These are phyloP conservation scores for Panonychus citri DNA, from an alignment of 1,140 invertebrate genomes.

Conservation along the genomic window DNA sequence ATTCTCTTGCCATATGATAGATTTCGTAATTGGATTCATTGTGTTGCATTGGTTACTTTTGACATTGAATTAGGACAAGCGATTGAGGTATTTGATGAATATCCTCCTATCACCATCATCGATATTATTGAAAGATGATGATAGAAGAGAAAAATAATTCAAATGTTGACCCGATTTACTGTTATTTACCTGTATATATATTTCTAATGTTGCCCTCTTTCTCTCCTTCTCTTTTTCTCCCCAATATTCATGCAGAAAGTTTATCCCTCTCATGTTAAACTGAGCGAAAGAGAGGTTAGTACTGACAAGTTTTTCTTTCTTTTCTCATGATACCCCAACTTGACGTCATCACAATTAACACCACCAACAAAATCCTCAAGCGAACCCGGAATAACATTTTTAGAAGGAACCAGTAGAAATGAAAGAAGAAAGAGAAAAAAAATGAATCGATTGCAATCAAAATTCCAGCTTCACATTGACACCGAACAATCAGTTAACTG, in stretches of 20 bases:
- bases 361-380: neutral
- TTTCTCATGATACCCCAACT: neutral
- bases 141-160: too few relatives aligned
- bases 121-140: neutral
- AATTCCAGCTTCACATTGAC: too few relatives aligned
- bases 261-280: constrained; percentile 52
- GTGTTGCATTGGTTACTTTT: constrained; percentile 90
- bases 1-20: constrained; percentile 25
- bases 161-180: neutral
- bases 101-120: neutral
- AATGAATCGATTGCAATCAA: too few relatives aligned
- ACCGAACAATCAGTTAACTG: neutral
- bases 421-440: neutral
- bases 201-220: neutral
- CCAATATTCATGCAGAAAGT: constrained; percentile 35
- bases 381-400: too few relatives aligned
- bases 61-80: constrained; percentile 92
- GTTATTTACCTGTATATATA: too few relatives aligned
- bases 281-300: constrained; percentile 56
- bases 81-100: constrained; percentile 44
- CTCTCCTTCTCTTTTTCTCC: neutral
- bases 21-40: constrained; percentile 66
- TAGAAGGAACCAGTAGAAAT: neutral
- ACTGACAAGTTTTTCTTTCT: constrained; percentile 16
- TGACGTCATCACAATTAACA: neutral